Evolutionary conservation across 2,888 invertebrate genomes (phyloP), one percentile per base, ranked within the genome.

Genomic region (Metellina segmentata): DNA sequence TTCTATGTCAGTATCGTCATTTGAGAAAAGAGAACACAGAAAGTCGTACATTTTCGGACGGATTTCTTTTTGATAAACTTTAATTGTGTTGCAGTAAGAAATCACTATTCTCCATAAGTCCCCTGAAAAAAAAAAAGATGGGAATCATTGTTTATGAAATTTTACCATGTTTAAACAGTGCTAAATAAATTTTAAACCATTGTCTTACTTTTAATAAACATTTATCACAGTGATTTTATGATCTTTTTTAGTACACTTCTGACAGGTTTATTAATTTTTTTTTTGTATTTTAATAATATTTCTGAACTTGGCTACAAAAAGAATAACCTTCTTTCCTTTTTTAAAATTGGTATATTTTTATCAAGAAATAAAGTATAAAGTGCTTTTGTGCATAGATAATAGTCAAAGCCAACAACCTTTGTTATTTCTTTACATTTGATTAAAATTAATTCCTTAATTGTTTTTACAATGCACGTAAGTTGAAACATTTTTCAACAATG

Each of bases 41-140:
- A 71, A 86, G 8, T 82, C 48, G 7, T 13, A 16, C 7, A 86
- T n/a, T 20, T 61, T 87, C 34, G 77, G 75, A 53, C 16, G 8
- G 16, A 34, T 34, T 11, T 81, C 49, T 34, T 74, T 74, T 74
- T n/a, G 49, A 9, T 6, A 7, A 1, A 71, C 34, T 16, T 49
- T 74, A 4, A 81, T 53, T 13, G 20, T 77, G 11, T 70, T n/a
- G 48, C 71, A 19, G 34, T 82, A 91, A 9, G 7, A 48, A 6
- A 77, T 48, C 34, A 91, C 51, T 52, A 91, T 51, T 81, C 82
- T 91, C 81, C 86, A 91, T 9, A 91, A 4, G 53, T 91, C 91
- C 11, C 91, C 91, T 91, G 20, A 20, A 91, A 89, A 19, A 75
- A 20, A 91, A 89, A 19, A 75, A 16, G 70, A 74, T 69, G 78